phyloP scores from a whole-genome alignment of 1,140 invertebrate genomes.

The Lordiphosa collinella region DNA sequence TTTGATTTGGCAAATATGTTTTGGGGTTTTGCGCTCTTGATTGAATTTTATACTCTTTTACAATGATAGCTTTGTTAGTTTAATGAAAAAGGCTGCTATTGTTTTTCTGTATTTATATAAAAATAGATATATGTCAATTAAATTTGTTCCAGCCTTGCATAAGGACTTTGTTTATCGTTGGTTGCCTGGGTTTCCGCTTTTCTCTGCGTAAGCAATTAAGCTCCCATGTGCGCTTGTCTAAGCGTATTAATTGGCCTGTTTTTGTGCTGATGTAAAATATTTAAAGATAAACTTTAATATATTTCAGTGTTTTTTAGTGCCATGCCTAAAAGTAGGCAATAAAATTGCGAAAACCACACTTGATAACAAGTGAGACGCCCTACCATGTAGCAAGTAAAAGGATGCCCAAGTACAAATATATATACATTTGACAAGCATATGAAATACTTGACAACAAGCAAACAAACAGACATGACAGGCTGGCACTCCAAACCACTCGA shows the following conservation, averaged over 20 bases:
- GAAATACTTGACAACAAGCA: constrained; percentile 55
- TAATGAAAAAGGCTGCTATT: constrained; percentile 4
- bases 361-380: constrained; percentile 3
- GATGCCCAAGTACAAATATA: constrained; percentile 4
- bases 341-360: constrained; percentile 3
- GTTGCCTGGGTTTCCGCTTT: not conserved
- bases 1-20: constrained; percentile 66
- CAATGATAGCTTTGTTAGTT: not conserved
- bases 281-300: too few relatives aligned
- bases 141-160: constrained; percentile 30
- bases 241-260: constrained; percentile 68
- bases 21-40: constrained; percentile 7
- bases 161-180: constrained; percentile 29
- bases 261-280: constrained; percentile 12
- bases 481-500: constrained; percentile 16
- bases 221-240: constrained; percentile 30
- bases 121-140: constrained; percentile 17
- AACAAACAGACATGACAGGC: constrained; percentile 68
- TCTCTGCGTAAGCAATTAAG: too few relatives aligned
- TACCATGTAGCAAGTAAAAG: not conserved
- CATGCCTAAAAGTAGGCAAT: not conserved
- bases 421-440: constrained; percentile 43
- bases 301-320: not conserved
- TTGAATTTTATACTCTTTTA: constrained; percentile 1
- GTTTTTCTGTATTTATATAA: constrained; percentile 2